phyloP scores from a whole-genome alignment of 2,888 invertebrate genomes.

The Anaspis maculata region DNA sequence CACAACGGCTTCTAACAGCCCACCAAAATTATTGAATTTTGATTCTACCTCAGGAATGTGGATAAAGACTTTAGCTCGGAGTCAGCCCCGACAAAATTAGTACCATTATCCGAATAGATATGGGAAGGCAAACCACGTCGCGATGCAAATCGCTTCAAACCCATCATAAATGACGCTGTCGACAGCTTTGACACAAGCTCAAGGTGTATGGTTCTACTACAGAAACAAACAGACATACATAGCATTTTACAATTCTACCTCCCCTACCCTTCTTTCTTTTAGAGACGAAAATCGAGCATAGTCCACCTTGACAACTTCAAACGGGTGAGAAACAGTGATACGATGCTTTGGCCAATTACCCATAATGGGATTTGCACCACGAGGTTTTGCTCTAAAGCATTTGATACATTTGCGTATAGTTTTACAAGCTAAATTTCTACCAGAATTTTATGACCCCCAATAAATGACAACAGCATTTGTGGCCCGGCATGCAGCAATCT shows the following conservation, averaged over 20 bases:
- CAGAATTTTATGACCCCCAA: not conserved
- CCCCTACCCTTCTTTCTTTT: not conserved
- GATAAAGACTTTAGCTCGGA: not conserved
- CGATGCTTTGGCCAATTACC: not conserved
- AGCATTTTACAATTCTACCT: not conserved
- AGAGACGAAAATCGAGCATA: not conserved
- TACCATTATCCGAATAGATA: not conserved
- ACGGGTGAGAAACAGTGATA: not conserved
- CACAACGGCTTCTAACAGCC: not conserved
- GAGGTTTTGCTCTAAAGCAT: not conserved
- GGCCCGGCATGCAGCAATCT: not conserved
- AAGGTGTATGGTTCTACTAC: conserved; percentile 1
- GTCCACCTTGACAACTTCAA: not conserved
- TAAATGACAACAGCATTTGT: not conserved
- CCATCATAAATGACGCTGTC: not conserved
- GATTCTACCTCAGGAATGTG: too few species aligned
- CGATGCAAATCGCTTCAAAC: not conserved
- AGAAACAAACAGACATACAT: conserved; percentile 1
- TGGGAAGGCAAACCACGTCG: not conserved
- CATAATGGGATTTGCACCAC: not conserved
- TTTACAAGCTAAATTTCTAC: not conserved
- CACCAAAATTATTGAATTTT: not conserved
- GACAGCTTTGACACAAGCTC: not conserved
- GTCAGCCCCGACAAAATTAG: not conserved
- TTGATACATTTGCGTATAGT: not conserved